Conservation (phyloP, 2,113 vertebrate genomes). For the Clarias macrocephalus region DNA sequence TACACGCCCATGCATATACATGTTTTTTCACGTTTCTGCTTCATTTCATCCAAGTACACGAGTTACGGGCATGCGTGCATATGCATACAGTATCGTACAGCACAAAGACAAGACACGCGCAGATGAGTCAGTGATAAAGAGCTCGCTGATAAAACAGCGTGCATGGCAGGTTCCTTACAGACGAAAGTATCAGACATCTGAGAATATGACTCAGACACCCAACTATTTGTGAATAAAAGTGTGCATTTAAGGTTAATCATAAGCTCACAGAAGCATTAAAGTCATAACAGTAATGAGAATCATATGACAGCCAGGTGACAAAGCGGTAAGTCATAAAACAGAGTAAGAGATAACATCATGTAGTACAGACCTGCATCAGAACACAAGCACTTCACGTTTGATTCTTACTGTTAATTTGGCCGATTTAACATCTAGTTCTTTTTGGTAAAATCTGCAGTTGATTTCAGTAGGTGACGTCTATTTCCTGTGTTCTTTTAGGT, state of each 20-base stretch:
- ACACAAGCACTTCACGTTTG: not conserved
- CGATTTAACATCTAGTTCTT: not conserved
- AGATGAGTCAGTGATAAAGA: not conserved
- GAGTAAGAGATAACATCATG: not conserved
- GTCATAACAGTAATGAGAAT: conserved; percentile 25
- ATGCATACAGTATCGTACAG: not conserved
- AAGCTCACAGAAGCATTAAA: conserved; percentile 32
- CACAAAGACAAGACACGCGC: not conserved
- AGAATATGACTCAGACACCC: not conserved
- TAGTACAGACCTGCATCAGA: not conserved
- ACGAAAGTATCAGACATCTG: not conserved
- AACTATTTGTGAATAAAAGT: not conserved
- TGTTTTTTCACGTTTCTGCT: not conserved
- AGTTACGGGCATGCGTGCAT: not conserved
- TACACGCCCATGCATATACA: no score
- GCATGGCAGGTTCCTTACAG: not conserved
- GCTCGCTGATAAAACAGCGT: conserved; percentile 22
- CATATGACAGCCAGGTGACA: conserved; percentile 43
- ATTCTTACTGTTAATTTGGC: not conserved
- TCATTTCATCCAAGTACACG: not conserved
- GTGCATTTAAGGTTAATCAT: conserved; percentile 41
- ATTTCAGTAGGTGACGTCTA: no score
- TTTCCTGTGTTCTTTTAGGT: not conserved
- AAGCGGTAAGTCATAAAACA: conserved; percentile 3
- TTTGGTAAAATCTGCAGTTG: not conserved